Percentiles rank a stretch among this genome's conserved stretches.
phyloP scores from a whole-genome alignment of 2,888 invertebrate genomes.

The Scelioninae gen. 1 region DNA sequence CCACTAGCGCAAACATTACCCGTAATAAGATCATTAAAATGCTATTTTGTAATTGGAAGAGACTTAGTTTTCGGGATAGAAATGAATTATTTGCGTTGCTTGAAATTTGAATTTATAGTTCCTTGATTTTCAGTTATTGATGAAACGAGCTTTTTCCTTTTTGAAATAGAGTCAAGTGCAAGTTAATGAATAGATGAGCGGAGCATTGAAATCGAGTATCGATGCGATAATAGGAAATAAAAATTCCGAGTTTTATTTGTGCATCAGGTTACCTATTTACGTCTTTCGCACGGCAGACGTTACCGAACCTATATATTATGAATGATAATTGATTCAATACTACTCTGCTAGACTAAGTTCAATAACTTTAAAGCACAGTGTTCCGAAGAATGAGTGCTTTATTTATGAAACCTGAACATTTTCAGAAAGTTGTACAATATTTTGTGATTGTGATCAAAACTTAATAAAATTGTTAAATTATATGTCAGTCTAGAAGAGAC shows the following conservation, averaged over 20 bases:
- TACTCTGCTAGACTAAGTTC: conserved; percentile 46
- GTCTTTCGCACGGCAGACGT: conserved; percentile 14
- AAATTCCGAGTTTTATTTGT: conserved; percentile 11
- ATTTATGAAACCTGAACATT: no score
- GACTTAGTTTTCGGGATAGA: not conserved
- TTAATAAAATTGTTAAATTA: no score
- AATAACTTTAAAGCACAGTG: conserved; percentile 42
- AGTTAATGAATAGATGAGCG: not conserved
- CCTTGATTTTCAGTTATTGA: not conserved
- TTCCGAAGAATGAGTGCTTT: not conserved
- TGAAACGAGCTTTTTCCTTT: not conserved
- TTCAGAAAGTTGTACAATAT: no score
- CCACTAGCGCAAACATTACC: not conserved
- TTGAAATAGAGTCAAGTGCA: conserved; percentile 3
- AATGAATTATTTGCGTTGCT: not conserved
- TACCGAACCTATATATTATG: conserved; percentile 60
- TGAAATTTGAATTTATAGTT: no score
- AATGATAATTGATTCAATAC: conserved; percentile 70
- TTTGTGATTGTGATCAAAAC: no score
- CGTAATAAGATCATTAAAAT: conserved; percentile 1
- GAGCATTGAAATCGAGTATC: not conserved
- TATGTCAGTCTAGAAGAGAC: no score
- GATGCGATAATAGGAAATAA: conserved; percentile 13
- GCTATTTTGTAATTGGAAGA: not conserved
- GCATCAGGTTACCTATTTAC: conserved; percentile 17